phyloP scores from a whole-genome alignment of 2,888 invertebrate species.

The Parasteatoda lunata region DNA sequence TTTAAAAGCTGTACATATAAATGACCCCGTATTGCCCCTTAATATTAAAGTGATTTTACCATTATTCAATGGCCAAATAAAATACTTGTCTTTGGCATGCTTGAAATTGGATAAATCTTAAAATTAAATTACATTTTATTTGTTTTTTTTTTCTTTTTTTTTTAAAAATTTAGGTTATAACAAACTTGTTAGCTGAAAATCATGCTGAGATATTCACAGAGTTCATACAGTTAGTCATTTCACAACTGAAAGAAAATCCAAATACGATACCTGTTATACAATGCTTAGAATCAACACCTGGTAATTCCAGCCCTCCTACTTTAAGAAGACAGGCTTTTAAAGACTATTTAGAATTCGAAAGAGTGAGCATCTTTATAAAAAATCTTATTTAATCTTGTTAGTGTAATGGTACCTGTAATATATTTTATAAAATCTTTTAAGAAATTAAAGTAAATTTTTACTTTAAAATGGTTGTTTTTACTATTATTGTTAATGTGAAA shows the following conservation, averaged over 20 bases:
- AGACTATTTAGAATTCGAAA: conserved; percentile 62
- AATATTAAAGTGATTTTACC: no score
- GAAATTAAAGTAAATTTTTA: not conserved
- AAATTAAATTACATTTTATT: no score
- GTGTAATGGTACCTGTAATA: no score
- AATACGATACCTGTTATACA: conserved; percentile 80
- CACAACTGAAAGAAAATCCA: conserved; percentile 87
- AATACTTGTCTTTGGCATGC: no score
- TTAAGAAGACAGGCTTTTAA: conserved; percentile 44
- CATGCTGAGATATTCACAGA: conserved; percentile 87
- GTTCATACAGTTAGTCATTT: conserved; percentile 85
- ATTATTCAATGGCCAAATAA: no score
- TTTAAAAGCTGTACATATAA: no score
- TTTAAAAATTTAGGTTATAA: conserved; percentile 82
- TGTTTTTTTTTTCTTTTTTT: not conserved
- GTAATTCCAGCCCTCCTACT: conserved; percentile 48
- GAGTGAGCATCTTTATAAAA: not conserved
- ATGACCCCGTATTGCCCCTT: no score
- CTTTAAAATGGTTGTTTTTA: not conserved
- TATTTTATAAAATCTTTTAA: no score
- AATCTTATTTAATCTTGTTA: no score
- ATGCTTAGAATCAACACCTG: conserved; percentile 30
- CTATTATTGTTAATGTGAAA: not conserved
- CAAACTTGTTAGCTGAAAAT: conserved; percentile 84
- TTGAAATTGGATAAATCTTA: no score